Base-by-base conservation (phyloP, 2,797 vertebrate genomes). In the Echiichthys vipera region DNA sequence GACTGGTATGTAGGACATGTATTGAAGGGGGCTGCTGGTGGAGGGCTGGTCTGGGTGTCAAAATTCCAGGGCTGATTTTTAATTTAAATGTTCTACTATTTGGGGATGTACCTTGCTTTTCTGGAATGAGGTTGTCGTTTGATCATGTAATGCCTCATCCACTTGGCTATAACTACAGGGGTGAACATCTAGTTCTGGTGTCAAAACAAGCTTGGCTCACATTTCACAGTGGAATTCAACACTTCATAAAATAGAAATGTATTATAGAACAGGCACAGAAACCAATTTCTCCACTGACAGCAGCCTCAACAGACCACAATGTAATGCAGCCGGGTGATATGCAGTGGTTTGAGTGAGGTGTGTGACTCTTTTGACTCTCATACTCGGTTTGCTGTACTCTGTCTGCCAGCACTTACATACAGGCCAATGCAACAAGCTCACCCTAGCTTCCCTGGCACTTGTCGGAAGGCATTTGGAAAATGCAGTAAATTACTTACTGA, bases 241-340 rank as follows among this genome's bases (percentile, higher is more conserved):
- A 66, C 84, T 83, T 88, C 86, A 84, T 86, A 67, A 78, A 78
- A 69, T 78, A 84, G 80, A 86, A 85, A 89, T 84, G 77, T 61
- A 77, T 86, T 82, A 80, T 69, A 78, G 83, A 86, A 59, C 71
- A 87, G 73, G 77, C 79, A 51, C 61, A 39, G 78, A 80, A 81
- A 87, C 51, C 83, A 86, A 84, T 82, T 81, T 82, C 76, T 82
- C 43, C 30, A 4, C 42, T 77, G 84, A 86, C 85, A 79, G 82
- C 69, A 13, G 70, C 84, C 72, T 82, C 76, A 69, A 58, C 83
- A 66, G 72, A 84, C 62, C 83, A 88, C 78, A 86, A 83, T 85
- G 84, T 71, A 83, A 61, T 66, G 79, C 72, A 80, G 51, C 43
- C 32, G 47, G 30, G 24, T 77, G 72, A 81, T 70, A 29, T 30